phyloP scores from a whole-genome alignment of 2,797 vertebrate species.

The Lutjanus argentimaculatus region DNA sequence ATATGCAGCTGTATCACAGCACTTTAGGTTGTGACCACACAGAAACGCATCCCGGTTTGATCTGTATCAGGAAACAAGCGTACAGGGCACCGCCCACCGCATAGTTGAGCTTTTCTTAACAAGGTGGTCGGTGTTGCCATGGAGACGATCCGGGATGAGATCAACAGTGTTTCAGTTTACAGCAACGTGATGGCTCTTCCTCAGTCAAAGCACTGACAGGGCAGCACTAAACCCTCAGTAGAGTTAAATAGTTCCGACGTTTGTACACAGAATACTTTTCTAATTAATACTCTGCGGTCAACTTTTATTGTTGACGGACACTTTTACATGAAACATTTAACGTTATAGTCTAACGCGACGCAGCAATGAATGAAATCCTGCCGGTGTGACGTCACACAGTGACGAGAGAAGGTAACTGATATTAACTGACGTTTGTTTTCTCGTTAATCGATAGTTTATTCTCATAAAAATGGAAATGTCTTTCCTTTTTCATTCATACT shows the following conservation, averaged over 20 bases:
- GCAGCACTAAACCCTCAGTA: not conserved
- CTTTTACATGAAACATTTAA: not conserved
- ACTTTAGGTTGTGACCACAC: not conserved
- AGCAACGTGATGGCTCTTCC: constrained; percentile 18
- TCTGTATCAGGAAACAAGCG: not conserved
- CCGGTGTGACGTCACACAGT: not conserved
- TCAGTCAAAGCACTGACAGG: not conserved
- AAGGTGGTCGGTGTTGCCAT: constrained; percentile 49
- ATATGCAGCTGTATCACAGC: not conserved
- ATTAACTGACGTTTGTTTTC: not conserved
- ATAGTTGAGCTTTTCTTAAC: not conserved
- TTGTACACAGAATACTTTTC: not conserved
- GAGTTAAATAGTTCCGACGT: not conserved
- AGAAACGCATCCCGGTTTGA: not conserved
- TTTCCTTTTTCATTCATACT: not conserved
- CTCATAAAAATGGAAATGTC: not conserved
- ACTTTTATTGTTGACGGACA: not conserved
- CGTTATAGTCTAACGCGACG: not conserved
- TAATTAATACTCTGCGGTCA: not conserved
- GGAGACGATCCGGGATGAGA: constrained; percentile 28
- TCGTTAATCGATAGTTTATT: not conserved
- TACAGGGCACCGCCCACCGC: constrained; percentile 1
- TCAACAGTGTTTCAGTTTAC: constrained; percentile 53
- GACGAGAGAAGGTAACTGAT: constrained; percentile 19
- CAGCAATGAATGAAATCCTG: constrained; percentile 22